These are phyloP conservation scores for Eucidaris tribuloides DNA, from an alignment of 35 echinoderm and acorn worm species.

Conservation along the genomic window DNA sequence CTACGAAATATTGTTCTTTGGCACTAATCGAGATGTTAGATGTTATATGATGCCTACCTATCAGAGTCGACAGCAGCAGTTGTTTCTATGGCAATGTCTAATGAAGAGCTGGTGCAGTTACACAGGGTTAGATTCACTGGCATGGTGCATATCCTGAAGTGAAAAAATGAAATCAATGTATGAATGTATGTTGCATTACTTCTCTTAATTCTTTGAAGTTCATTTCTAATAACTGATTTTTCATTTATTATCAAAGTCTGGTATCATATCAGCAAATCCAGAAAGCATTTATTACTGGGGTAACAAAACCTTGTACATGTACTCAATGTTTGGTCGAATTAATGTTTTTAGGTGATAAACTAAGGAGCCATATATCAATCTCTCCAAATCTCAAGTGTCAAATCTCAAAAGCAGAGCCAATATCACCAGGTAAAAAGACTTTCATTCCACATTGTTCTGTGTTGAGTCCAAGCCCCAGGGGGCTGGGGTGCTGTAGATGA, in stretches of 20 bases:
- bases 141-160: constrained; percentile 28
- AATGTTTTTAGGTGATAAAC: too few species aligned
- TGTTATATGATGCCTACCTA: constrained; percentile 17
- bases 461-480: too few species aligned
- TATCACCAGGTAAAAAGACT: too few species aligned
- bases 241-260: background rate
- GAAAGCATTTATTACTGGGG: too few species aligned
- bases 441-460: too few species aligned
- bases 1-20: background rate
- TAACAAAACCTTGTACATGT: too few species aligned
- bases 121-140: constrained; percentile 69
- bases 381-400: too few species aligned
- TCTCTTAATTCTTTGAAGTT: background rate
- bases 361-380: too few species aligned
- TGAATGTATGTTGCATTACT: background rate
- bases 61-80: constrained; percentile 34
- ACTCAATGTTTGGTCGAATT: too few species aligned
- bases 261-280: too few species aligned
- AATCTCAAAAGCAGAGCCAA: too few species aligned
- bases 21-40: background rate
- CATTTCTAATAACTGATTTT: background rate
- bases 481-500: too few species aligned
- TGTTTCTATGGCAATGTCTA: constrained; percentile 83
- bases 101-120: constrained; percentile 58
- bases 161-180: background rate